Base-by-base conservation (phyloP, 2,113 vertebrate genomes). In the Tapirus terrestris region DNA sequence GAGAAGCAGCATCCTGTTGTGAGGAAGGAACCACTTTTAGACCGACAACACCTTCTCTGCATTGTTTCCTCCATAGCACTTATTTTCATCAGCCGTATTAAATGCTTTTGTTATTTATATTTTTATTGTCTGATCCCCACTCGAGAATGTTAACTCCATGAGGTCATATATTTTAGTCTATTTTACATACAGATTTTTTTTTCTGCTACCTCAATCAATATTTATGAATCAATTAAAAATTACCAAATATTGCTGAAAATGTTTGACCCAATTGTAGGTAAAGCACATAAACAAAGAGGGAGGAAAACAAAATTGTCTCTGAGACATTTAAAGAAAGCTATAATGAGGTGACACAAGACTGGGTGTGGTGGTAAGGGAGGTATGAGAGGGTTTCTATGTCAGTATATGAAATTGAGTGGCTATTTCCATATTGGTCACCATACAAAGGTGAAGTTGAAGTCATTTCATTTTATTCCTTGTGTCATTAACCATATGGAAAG, bases 1-100 rank as follows among this genome's bases (percentile, higher is more conserved):
- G 80, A 80, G 33, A 0, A 72, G 5, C 0, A 23, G 3, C 0
- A 1, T 58, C 7, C 27, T 79, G 1, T 13, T 16, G 5, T 45
- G 9, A 61, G 29, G 61, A 94, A 95, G 39, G 4, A 58, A 17
- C 25, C 53, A 36, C 21, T 58, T 60, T 31, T 6, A 70, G 36
- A 31, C 12, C 2, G 31, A 1, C 29, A 81, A 56, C 17, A 36
- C 14, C 2, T 72, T 63, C 58, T 27, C 4, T 25, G n/a, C 20
- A 25, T 9, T 33, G 39, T 51, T 77, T 77, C 33, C 8, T 58
- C 18, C 11, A 80, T 3, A n/a, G n/a, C n/a, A 48, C 27, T 61
- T 73, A 67, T 3, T 91, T 60, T 1, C 45, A 16, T 48, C 5
- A 60, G 23, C 4, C 23, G 60, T 8, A n/a, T 16, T 18, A 84